Evolutionary conservation across 2,888 invertebrate species (phyloP), one percentile per base, ranked within the genome.

Genomic region (Parapristionchus giblindavisi): DNA sequence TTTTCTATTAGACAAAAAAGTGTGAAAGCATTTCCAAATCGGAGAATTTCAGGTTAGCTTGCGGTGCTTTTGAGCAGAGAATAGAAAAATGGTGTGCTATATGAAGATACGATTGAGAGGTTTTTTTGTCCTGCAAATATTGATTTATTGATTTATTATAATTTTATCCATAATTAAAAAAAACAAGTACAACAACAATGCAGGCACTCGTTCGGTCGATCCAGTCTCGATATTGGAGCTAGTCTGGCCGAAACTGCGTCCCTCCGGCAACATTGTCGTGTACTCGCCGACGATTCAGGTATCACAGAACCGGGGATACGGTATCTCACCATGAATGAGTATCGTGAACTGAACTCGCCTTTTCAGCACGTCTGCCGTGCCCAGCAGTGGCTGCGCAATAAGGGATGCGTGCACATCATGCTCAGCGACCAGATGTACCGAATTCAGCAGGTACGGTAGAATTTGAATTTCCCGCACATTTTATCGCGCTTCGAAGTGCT

Each of bases 291-390:
- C 79, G 71, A 72, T 78, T 43, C 77, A 79, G 76, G 81, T 81
- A 56, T 4, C 34, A 36, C 34, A n/a, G 51, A 24, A 65, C 29
- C 17, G 61, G 36, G 17, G 36, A 32, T 6, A 51, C 3, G 51
- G 51, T 51, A 4, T 4, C 3, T 4, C 21, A 51, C n/a, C n/a
- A 24, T 51, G 51, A 24, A 14, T 6, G 51, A 51, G 21, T n/a
- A 6, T n/a, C 54, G n/a, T 4, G 8, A 2, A 1, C n/a, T 54
- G 4, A 3, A 24, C 52, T 52, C 24, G 21, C 14, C 11, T 24
- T 77, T 87, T 74, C 87, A 91, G 90, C 93, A 95, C 0, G 89
- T 98, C 52, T 92, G 94, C 88, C 93, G 94, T 80, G 91, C 94
- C 76, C 96, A 93, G 88, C 90, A 92, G 74, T 91, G 92, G 83